Conservation (phyloP, 2,113 vertebrate genomes). For the Dicentrarchus labrax region DNA sequence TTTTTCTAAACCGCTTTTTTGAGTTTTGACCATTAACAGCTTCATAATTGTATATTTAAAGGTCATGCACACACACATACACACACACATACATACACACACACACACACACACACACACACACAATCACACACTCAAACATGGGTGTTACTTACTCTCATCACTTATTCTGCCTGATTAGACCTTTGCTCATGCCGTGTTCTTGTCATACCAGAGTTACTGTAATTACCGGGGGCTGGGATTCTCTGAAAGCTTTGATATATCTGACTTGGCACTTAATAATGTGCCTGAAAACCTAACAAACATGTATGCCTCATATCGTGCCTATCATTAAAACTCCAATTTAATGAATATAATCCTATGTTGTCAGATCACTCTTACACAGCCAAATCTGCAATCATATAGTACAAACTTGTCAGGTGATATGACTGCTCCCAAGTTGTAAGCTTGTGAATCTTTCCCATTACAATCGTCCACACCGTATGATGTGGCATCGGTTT, state of each 20-base stretch:
- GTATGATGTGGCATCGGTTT: not conserved
- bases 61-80: not conserved
- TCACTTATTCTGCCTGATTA: not conserved
- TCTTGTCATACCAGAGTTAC: not conserved
- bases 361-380: constrained; percentile 1
- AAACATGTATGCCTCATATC: not conserved
- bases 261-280: not conserved
- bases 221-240: not conserved
- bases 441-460: not conserved
- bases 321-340: not conserved
- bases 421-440: not conserved
- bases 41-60: not conserved
- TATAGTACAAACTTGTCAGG: not conserved
- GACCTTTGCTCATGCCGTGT: not conserved
- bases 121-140: no score
- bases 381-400: not conserved
- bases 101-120: no score
- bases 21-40: not conserved
- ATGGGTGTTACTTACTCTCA: not conserved
- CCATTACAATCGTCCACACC: not conserved
- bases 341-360: not conserved
- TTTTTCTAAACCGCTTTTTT: no score
- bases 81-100: not conserved
- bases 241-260: not conserved
- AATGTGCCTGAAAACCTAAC: not conserved